Evolutionary conservation across 2,113 vertebrate genomes (phyloP), one percentile per base, ranked within the genome.

Genomic region (Motacilla alba): DNA sequence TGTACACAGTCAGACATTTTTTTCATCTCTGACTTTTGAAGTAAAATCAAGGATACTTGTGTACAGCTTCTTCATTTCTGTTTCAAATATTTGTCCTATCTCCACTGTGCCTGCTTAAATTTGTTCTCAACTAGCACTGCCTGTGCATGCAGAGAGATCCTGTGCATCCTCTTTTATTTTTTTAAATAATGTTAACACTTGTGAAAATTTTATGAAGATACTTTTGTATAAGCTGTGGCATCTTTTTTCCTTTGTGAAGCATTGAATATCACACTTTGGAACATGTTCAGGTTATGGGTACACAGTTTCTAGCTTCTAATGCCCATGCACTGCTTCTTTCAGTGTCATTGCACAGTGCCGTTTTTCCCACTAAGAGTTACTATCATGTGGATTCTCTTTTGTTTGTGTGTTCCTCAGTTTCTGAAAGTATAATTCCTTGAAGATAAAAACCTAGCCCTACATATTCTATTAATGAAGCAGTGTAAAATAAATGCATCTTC

Each of bases 91-190:
- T 87, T 97, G 93, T 96, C 94, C 97, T 97, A 66, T 97, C 94
- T 98, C 98, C 98, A 98, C 98, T 96, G 98, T 99, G 98, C 98
- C 98, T 99, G 98, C 98, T 98, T 98, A 91, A 97, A 98, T 98
- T 98, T 98, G 98, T 98, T 98, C 98, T 99, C 97, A 98, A 98
- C 98, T 98, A 98, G 98, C 99, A 99, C 99, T 99, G 98, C 99
- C 98, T 98, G 98, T 98, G 98, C 98, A 98, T 96, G 98, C 98
- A 96, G 98, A 98, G 98, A 98, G 98, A 98, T 98, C 98, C 98
- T 98, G 98, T 98, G 98, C 98, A 98, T 98, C 98, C 97, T 99
- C 98, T 99, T 98, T 98, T 98, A 95, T 98, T 98, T 98, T 98
- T 98, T 98, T 97, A 99, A 98, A 98, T 98, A 98, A 98, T 98